Base-by-base conservation (phyloP, 2,888 invertebrate genomes). In the Periphyllus acericola region DNA sequence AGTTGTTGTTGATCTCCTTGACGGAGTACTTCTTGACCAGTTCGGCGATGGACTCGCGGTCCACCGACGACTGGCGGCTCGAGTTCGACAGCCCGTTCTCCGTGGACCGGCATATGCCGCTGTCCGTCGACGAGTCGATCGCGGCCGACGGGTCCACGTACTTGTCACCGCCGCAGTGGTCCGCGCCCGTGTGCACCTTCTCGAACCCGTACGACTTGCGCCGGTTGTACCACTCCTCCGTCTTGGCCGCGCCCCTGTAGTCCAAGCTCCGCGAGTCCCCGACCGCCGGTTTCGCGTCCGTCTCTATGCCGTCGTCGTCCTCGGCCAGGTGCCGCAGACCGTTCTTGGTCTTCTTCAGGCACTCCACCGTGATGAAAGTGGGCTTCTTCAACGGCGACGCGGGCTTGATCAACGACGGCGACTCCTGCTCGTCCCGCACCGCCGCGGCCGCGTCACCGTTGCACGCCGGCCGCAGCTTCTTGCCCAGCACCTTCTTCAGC, bases 121-220 rank as follows among this genome's bases (percentile, higher is more conserved):
- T 95, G 90, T 95, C 95, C 3, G 95, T 95, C 6, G 95, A 95
- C n/a, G 95, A 95, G 91, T 95, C 95, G 90, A 95, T 94, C 3
- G 93, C 91, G 89, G 74, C 66, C 34, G 75, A 75, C 34, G 66
- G 40, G 3, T 55, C 60, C 29, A 32, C 71, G 32, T 74, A 40
- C 32, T 76, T 79, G 40, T 79, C n/a, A 71, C 17, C 19, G 29
- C 17, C 25, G 46, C 55, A n/a, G 29, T 78, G 74, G 19, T 60
- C 46, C 21, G 71, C 72, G 74, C 90, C 29, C 40, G 76, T 78
- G 74, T 90, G 90, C 91, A 93, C 93, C 89, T 93, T 93, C 91
- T 94, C 94, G 90, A 96, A 96, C 89, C 96, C 95, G 90, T 96
- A 96, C 32, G 96, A 96, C 91, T 96, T 96, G 90, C 96, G 93